Evolutionary conservation across 1,140 invertebrate species (phyloP), one percentile per base, ranked within the genome.

Genomic region (Daktulosphaira vitifoliae): DNA sequence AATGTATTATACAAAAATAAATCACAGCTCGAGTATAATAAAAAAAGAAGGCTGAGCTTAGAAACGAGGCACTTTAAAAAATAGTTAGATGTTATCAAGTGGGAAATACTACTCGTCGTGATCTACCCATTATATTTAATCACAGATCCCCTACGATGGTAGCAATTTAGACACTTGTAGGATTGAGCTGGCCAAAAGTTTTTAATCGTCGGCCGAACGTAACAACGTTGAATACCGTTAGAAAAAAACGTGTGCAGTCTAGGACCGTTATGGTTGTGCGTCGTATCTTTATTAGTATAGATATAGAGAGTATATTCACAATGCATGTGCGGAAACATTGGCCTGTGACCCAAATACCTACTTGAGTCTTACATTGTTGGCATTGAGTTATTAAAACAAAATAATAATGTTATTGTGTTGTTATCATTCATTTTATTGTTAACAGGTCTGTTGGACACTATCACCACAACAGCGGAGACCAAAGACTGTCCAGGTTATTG

Each of bases 401-500:
- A 33, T 33, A 33, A 33, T 33, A 33, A 33, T 16, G n/a, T 42
- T 39, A 25, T 54, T 38, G 33, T 38, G n/a, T 16, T 39, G 2
- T 54, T 25, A 3, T 56, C 39, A 22, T 25, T 44, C 15, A 23
- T 22, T 44, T 44, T 25, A 3, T 42, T 56, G 38, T 25, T 25
- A n/a, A 3, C 77, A 91, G 89, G 88, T 70, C 78, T 91, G 1
- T 75, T 92, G 66, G 88, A 90, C 68, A 85, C 87, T 1, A 81
- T 92, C 70, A 89, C 89, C 13, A 88, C 82, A 38, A 89, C 89
- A 20, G 87, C 84, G 20, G 86, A 88, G 71, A 82, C 83, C 42
- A 88, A 87, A 71, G 85, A 89, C 70, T 92, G 89, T 74, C 89
- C 89, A 0, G 89, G 90, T 0, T 83, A 88, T 49, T 93, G 89